phyloP scores from a whole-genome alignment of 2,113 vertebrate genomes.

The Phrynosoma blainvillii region DNA sequence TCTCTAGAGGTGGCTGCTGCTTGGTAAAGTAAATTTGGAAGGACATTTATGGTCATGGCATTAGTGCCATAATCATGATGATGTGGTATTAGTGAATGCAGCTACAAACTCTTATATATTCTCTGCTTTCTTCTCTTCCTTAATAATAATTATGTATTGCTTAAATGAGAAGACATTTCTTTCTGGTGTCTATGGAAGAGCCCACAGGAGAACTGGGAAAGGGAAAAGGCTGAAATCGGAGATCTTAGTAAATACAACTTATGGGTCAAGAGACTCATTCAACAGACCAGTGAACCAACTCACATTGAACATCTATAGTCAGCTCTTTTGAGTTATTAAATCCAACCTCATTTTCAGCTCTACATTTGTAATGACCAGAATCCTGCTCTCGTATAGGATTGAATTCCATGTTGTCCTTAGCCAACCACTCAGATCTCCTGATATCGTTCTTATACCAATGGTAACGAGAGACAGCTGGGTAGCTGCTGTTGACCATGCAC shows the following conservation, averaged over 20 bases:
- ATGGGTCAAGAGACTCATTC: not conserved
- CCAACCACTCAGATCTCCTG: rapidly evolving
- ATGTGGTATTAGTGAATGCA: too few relatives aligned
- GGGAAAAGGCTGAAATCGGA: not conserved
- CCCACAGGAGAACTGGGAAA: not conserved
- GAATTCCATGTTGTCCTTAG: rapidly evolving
- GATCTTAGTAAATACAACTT: too few relatives aligned
- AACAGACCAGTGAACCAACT: not conserved
- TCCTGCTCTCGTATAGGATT: not conserved
- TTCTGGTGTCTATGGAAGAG: too few relatives aligned
- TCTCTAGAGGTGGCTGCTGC: too few relatives aligned
- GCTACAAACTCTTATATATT: not conserved
- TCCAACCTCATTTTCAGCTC: rapidly evolving
- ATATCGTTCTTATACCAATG: not conserved
- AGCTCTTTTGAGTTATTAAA: rapidly evolving
- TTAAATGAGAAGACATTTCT: not conserved
- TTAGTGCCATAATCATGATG: too few relatives aligned
- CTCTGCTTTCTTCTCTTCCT: not conserved
- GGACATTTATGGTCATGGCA: too few relatives aligned
- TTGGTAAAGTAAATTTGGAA: too few relatives aligned
- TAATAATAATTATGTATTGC: too few relatives aligned
- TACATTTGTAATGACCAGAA: not conserved
- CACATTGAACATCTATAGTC: not conserved
- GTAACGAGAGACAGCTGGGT: rapidly evolving
- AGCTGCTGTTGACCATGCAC: not conserved